Evolutionary conservation across 1,140 invertebrate genomes (phyloP), one percentile per base, ranked within the genome.

Genomic region (Brachionus sp.): DNA sequence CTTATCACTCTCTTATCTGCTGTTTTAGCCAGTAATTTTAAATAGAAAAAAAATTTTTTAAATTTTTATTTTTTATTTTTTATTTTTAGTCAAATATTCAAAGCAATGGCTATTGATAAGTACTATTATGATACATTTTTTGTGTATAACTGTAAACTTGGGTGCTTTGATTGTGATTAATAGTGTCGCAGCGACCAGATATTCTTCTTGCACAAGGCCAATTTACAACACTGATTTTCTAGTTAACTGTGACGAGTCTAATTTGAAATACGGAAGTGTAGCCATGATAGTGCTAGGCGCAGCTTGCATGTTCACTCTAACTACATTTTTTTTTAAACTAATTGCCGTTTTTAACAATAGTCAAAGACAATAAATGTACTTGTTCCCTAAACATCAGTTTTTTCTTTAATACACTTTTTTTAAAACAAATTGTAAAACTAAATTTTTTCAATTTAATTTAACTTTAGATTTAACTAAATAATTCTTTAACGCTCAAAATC

Each of bases 251-350:
- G 44, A 44, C 9, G 70, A 75, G 42, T 75, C 70, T 3, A 75
- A 46, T 75, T 46, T 75, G 33, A 75, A 75, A 33, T 75, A 75
- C 29, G 70, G 70, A 12, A 75, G 44, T 46, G 44, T 75, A 44
- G 39, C 39, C 19, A 75, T 75, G 37, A 75, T 75, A 12, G 70
- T 75, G 2, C 9, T 75, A 7, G 70, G 70, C 25, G 70, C 39
- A 23, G 16, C 39, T 25, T 75, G 70, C 46, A 75, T 75, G 70
- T 23, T 75, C 16, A 75, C 39, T 25, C 25, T 75, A 12, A 46
- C 70, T 3, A 75, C 70, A 25, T 75, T 75, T 46, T 75, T 75
- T 46, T 75, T 75, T 12, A 75, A 75, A 75, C n/a, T 75, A 46
- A 75, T 75, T 25, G 33, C 39, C 7, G 70, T 75, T 75, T 75